Conservation (phyloP, 2,797 vertebrate genomes). For the Macroramphosus scolopax region DNA sequence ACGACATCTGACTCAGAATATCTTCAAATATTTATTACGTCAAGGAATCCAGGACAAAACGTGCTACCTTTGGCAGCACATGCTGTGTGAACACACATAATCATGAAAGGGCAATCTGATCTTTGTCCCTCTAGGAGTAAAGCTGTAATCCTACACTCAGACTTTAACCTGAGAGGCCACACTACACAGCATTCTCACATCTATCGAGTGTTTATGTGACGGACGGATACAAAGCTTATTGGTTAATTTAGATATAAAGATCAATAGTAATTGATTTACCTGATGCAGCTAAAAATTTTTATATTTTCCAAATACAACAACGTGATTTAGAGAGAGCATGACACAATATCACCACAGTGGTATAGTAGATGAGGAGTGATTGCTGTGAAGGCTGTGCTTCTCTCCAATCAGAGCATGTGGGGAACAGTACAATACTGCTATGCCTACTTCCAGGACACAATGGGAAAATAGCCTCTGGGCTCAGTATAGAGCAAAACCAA, state of each 20-base stretch:
- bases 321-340: too few species aligned
- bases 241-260: background rate
- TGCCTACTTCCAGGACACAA: constrained; percentile 2
- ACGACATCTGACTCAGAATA: background rate
- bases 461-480: background rate
- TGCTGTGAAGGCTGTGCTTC: too few species aligned
- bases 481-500: background rate
- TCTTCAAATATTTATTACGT: constrained; percentile 2
- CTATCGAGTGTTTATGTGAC: constrained; percentile 11
- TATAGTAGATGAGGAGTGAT: too few species aligned
- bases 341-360: too few species aligned
- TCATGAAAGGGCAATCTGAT: constrained; percentile 61
- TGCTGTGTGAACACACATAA: constrained; percentile 35
- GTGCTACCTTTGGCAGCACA: constrained; percentile 30
- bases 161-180: constrained; percentile 52
- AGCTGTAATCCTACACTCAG: constrained; percentile 62
- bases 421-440: too few species aligned
- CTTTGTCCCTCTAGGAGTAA: constrained; percentile 67
- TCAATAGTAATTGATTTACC: too few species aligned
- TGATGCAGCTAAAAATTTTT: too few species aligned
- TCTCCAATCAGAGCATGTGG: too few species aligned
- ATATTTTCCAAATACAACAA: too few species aligned
- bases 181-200: constrained; percentile 59
- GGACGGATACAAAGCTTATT: background rate
- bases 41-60: constrained; percentile 21